Percentiles rank a stretch among this genome's conserved stretches.
Conservation (phyloP, 2,113 vertebrate species). For the Epinephelus moara region DNA sequence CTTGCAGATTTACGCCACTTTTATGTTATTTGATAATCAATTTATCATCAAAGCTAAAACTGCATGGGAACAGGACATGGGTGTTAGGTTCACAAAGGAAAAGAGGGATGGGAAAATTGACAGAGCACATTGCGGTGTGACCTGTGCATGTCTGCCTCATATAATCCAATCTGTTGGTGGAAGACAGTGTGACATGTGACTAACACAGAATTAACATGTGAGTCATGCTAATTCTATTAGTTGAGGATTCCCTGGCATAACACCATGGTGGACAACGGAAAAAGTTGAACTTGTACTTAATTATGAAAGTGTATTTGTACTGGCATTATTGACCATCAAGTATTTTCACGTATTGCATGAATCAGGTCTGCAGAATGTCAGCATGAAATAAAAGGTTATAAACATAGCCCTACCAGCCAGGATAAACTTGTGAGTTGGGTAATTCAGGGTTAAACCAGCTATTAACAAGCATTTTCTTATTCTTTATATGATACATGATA, state of each 20-base stretch:
- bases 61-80: conserved; percentile 50
- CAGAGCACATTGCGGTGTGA: conserved; percentile 13
- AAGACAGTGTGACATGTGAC: conserved; percentile 1
- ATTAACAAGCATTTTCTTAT: conserved; percentile 2
- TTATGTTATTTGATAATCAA: conserved; percentile 63
- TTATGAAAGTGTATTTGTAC: background rate
- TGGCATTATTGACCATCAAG: background rate
- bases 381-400: background rate
- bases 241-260: background rate
- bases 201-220: conserved; percentile 4
- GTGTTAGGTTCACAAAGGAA: conserved; percentile 47
- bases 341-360: background rate
- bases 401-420: background rate
- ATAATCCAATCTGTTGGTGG: conserved; percentile 4
- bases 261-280: background rate
- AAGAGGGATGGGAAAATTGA: conserved; percentile 33
- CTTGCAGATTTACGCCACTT: conserved; percentile 37
- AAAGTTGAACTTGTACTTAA: background rate
- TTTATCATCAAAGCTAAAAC: conserved; percentile 58
- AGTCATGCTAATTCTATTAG: conserved; percentile 6
- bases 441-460: conserved; percentile 3
- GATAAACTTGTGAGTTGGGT: background rate
- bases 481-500: conserved; percentile 32
- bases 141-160: conserved; percentile 22
- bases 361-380: background rate